phyloP scores from a whole-genome alignment of 2,113 vertebrate genomes.

The Pteruthius melanotis region DNA sequence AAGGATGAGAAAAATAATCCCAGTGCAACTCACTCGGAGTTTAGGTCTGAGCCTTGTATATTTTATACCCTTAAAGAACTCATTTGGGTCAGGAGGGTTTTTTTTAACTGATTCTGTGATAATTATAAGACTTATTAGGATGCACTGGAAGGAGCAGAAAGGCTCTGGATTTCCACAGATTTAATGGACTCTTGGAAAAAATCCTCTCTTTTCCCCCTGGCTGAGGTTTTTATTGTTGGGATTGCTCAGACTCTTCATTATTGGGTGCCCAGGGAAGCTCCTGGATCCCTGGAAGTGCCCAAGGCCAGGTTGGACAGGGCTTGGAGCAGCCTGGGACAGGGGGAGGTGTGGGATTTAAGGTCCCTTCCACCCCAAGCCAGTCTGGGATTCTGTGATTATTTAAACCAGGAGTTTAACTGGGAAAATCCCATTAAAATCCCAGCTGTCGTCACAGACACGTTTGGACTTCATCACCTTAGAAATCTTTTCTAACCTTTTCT shows the following conservation, averaged over 20 bases:
- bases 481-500: neutral
- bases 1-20: neutral
- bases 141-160: neutral
- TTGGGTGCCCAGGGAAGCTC: neutral
- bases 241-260: neutral
- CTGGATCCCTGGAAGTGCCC: neutral
- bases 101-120: neutral
- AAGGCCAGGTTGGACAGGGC: too few species aligned
- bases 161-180: neutral
- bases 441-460: neutral
- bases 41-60: neutral
- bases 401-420: neutral
- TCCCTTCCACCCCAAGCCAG: neutral
- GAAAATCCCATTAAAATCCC: neutral
- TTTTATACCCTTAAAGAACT: neutral
- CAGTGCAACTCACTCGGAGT: neutral
- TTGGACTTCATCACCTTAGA: too few species aligned
- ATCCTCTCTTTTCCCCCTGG: neutral
- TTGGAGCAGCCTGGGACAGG: neutral
- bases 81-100: neutral
- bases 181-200: neutral
- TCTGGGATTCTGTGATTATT: neutral
- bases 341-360: neutral
- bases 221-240: neutral
- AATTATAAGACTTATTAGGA: neutral